phyloP scores from a whole-genome alignment of 1,140 invertebrate genomes.

The Caenorhabditis tropicalis region DNA sequence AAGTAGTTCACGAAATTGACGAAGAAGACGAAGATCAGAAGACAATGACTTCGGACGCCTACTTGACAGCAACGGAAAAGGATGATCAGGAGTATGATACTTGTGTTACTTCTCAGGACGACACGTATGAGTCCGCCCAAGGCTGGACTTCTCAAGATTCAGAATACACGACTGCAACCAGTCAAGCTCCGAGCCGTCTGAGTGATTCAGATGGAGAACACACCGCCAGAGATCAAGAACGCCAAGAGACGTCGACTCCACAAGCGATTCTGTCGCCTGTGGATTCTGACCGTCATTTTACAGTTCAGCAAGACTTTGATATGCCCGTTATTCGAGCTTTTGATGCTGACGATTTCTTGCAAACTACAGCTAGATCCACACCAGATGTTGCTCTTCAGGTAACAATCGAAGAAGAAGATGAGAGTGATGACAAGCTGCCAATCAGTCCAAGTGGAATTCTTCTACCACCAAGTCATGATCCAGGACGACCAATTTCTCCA shows the following conservation, averaged over 20 bases:
- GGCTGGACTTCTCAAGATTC: constrained; percentile 55
- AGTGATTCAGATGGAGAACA: constrained; percentile 42
- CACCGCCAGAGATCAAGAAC: neutral
- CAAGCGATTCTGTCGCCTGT: constrained; percentile 51
- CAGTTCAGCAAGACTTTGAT: constrained; percentile 43
- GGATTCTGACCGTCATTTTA: constrained; percentile 50
- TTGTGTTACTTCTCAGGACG: constrained; percentile 52
- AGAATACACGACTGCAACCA: constrained; percentile 51
- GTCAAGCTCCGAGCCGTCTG: constrained; percentile 23
- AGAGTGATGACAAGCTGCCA: constrained; percentile 31
- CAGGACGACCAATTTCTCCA: constrained; percentile 55
- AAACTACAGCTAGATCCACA: constrained; percentile 48
- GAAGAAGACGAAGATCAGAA: constrained; percentile 25
- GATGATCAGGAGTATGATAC: constrained; percentile 53
- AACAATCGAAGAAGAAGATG: constrained; percentile 51
- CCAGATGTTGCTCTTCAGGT: constrained; percentile 53
- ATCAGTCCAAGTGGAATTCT: constrained; percentile 50
- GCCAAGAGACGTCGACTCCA: constrained; percentile 47
- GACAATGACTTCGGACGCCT: constrained; percentile 9
- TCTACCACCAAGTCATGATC: constrained; percentile 38
- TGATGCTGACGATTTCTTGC: constrained; percentile 17
- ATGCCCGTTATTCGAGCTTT: constrained; percentile 7
- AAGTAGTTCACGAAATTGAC: neutral
- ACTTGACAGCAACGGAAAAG: constrained; percentile 46
- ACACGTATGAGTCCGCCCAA: constrained; percentile 54